These are phyloP conservation scores for Tragopan temminckii DNA, from an alignment of 2,797 vertebrate genomes.

Conservation along the genomic window DNA sequence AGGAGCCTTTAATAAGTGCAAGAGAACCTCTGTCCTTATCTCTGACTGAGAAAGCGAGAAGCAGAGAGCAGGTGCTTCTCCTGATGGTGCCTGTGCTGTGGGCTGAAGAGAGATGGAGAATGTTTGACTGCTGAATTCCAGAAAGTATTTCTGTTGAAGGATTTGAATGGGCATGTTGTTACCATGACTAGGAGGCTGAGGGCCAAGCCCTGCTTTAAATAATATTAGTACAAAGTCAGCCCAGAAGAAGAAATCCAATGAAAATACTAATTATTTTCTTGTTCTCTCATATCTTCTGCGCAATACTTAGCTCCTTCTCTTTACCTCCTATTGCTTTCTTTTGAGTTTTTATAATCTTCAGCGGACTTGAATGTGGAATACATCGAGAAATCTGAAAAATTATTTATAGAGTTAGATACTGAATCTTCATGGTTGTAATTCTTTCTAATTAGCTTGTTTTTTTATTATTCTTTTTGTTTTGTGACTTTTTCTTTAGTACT, in stretches of 20 bases:
- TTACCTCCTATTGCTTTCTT: not conserved
- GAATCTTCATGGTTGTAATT: not conserved
- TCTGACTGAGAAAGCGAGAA: not conserved
- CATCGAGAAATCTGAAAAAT: not conserved
- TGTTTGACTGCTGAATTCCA: not conserved
- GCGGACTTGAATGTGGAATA: not conserved
- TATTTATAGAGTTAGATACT: not conserved
- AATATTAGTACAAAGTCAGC: not conserved
- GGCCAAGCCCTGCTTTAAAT: not conserved
- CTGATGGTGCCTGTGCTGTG: not conserved
- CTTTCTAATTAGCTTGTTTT: not conserved
- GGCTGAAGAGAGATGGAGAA: not conserved
- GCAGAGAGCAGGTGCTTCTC: not conserved
- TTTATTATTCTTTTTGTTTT: not conserved
- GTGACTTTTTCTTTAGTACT: not conserved
- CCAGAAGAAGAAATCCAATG: not conserved
- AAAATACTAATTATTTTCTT: not conserved
- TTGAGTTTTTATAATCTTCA: not conserved
- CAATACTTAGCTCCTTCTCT: not conserved
- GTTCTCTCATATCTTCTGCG: not conserved
- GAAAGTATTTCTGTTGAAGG: not conserved
- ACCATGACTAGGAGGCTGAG: not conserved
- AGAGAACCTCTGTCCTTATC: not conserved
- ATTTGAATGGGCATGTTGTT: not conserved
- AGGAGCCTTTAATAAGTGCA: not conserved